Percentiles rank a stretch among this genome's conserved stretches.
Evolutionary conservation across 2,888 invertebrate species (phyloP).

Genomic region (Sussaba pulchella): DNA sequence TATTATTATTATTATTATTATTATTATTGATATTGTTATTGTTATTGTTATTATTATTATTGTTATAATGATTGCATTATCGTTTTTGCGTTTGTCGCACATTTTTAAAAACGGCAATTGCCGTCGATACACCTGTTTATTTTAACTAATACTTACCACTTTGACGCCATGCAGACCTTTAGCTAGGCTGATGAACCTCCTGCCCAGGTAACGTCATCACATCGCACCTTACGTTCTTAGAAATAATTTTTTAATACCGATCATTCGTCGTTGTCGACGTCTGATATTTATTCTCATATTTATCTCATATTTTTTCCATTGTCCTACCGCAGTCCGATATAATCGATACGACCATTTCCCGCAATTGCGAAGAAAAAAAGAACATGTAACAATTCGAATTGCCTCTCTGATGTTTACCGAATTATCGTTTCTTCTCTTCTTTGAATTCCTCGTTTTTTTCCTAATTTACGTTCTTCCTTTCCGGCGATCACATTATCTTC

Average conservation of each 20-base stretch:
- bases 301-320: slow-evolving; percentile 45
- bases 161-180: slow-evolving; percentile 89
- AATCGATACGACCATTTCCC: slow-evolving; percentile 12
- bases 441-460: background rate
- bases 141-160: slow-evolving; percentile 83
- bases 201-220: slow-evolving; percentile 93
- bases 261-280: slow-evolving; percentile 59
- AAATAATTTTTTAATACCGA: slow-evolving; percentile 67
- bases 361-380: slow-evolving; percentile 47
- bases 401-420: background rate
- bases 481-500: slow-evolving; percentile 51
- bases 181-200: slow-evolving; percentile 96
- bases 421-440: background rate
- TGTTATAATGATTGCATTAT: slow-evolving; percentile 31
- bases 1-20: slow-evolving; percentile 44
- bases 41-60: slow-evolving; percentile 51
- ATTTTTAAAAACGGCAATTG: slow-evolving; percentile 60
- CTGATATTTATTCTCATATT: background rate
- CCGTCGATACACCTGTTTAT: slow-evolving; percentile 78
- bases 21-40: slow-evolving; percentile 47
- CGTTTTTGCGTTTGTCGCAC: slow-evolving; percentile 67
- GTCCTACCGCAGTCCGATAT: slow-evolving; percentile 36
- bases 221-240: slow-evolving; percentile 82
- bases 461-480: background rate
- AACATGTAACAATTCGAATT: too few species aligned